Conservation (phyloP, 2,888 invertebrate genomes). For the Lamellibrachia satsuma region DNA sequence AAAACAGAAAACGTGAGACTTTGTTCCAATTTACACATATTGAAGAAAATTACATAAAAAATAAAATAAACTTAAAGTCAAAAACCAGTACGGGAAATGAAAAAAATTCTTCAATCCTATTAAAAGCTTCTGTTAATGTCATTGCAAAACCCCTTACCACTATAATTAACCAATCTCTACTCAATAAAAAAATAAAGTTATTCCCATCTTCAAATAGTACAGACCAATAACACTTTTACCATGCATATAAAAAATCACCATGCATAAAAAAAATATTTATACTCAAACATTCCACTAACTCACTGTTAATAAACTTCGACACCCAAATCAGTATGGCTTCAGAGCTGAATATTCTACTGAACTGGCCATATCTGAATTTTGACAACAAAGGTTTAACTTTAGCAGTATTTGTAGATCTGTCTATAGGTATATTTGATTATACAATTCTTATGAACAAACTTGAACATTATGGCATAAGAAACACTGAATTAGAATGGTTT, state of each 20-base stretch:
- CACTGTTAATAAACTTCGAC: background rate
- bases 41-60: background rate
- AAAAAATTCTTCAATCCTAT: background rate
- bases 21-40: background rate
- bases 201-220: background rate
- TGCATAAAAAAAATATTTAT: background rate
- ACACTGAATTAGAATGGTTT: background rate
- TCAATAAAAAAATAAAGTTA: background rate
- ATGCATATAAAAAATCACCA: background rate
- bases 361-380: background rate
- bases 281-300: background rate
- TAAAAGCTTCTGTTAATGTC: constrained; percentile 7
- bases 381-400: background rate
- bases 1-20: background rate
- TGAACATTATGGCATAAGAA: background rate
- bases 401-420: background rate
- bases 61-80: background rate
- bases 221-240: background rate
- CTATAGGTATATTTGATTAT: background rate
- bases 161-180: background rate
- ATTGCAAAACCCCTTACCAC: background rate
- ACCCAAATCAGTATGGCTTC: background rate
- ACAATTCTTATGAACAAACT: background rate
- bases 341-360: background rate
- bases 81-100: background rate